phyloP scores from a whole-genome alignment of 2,797 vertebrate genomes.

The Brachyrhaphis roseni region DNA sequence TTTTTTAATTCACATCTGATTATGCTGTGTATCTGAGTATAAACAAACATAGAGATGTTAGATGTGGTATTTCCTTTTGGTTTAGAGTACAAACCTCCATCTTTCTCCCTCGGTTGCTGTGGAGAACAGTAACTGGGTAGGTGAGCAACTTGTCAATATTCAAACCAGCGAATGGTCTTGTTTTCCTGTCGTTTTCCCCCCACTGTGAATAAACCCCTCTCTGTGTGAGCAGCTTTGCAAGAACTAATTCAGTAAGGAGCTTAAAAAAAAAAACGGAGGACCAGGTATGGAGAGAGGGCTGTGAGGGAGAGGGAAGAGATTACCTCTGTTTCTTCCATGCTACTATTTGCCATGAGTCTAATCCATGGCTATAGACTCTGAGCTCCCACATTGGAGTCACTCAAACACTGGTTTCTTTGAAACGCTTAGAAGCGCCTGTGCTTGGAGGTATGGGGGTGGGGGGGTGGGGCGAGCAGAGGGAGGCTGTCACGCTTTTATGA shows the following conservation, averaged over 20 bases:
- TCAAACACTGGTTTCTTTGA: constrained; percentile 70
- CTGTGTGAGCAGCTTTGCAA: constrained; percentile 70
- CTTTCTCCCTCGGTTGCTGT: neutral
- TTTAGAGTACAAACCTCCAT: constrained; percentile 1
- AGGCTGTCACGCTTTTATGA: constrained; percentile 57
- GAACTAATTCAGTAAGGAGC: constrained; percentile 78
- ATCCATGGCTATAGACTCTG: constrained; percentile 73
- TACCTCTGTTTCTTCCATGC: constrained; percentile 79
- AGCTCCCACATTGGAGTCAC: constrained; percentile 70
- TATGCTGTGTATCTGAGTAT: constrained; percentile 20
- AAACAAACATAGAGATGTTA: constrained; percentile 29
- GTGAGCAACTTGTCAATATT: constrained; percentile 33
- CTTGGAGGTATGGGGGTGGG: neutral
- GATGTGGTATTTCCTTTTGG: neutral
- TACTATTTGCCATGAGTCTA: constrained; percentile 76
- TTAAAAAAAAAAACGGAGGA: constrained; percentile 67
- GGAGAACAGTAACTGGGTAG: constrained; percentile 49
- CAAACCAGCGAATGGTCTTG: constrained; percentile 40
- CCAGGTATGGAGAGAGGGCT: constrained; percentile 70
- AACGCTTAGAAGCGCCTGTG: constrained; percentile 51
- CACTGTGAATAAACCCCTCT: constrained; percentile 62
- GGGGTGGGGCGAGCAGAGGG: constrained; percentile 41
- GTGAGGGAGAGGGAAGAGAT: constrained; percentile 73
- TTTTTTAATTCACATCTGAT: constrained; percentile 36
- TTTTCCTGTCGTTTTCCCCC: constrained; percentile 67